phyloP scores from a whole-genome alignment of 2,888 invertebrate species.

The Mythimna impura region DNA sequence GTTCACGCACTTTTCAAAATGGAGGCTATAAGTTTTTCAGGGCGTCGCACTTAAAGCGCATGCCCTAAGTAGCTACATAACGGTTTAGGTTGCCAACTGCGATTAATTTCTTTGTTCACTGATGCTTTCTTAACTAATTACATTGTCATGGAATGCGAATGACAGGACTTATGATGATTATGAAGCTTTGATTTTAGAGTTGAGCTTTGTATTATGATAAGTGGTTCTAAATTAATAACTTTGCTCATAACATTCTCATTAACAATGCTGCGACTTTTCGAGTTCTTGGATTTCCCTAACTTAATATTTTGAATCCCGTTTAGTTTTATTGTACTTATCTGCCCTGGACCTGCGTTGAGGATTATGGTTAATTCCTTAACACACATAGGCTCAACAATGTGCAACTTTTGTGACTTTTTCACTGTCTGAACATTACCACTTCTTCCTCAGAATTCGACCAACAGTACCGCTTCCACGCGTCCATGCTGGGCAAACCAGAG shows the following conservation, averaged over 20 bases:
- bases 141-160: neutral
- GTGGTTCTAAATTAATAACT: neutral
- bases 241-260: no score
- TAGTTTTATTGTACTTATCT: neutral
- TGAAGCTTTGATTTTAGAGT: neutral
- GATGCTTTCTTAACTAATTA: neutral
- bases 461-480: conserved; percentile 93
- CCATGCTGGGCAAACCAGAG: conserved; percentile 94
- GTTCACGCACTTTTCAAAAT: conserved; percentile 20
- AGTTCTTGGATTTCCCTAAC: neutral
- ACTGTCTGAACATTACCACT: neutral
- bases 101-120: neutral
- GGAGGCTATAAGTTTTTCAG: neutral
- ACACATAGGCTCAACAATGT: neutral
- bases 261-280: neutral
- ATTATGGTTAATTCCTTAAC: neutral
- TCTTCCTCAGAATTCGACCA: conserved; percentile 86
- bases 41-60: conserved; percentile 5
- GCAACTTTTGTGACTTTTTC: neutral
- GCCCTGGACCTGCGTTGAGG: no score
- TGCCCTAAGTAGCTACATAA: conserved; percentile 1
- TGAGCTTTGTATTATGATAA: neutral
- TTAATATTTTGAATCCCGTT: neutral
- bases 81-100: neutral
- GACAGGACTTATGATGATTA: neutral